phyloP scores from a whole-genome alignment of 2,888 invertebrate genomes.

The Electrophaes corylata region DNA sequence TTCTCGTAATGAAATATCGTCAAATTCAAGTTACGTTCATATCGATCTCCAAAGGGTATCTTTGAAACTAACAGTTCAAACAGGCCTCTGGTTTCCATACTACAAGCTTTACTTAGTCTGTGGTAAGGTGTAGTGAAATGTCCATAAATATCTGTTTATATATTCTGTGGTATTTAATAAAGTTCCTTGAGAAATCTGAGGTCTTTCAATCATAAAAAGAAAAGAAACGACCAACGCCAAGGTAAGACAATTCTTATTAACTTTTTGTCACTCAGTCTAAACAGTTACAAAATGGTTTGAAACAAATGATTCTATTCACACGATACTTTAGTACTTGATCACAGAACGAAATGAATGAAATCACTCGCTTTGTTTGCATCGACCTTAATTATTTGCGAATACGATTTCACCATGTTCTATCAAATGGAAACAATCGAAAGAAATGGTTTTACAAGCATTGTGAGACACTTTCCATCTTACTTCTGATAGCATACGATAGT shows the following conservation, averaged over 20 bases:
- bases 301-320: constrained; percentile 40
- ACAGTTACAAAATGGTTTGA: constrained; percentile 26
- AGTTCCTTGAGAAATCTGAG: too few species aligned
- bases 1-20: too few species aligned
- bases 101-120: too few species aligned
- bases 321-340: constrained; percentile 42
- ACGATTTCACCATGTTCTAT: constrained; percentile 35
- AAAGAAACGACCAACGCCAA: constrained; percentile 22
- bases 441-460: constrained; percentile 22
- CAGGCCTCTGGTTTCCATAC: too few species aligned
- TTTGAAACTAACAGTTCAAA: too few species aligned
- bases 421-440: constrained; percentile 20
- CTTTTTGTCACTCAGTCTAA: constrained; percentile 18
- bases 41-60: too few species aligned
- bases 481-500: neutral
- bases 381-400: constrained; percentile 48
- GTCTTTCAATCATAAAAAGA: neutral
- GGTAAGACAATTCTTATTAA: constrained; percentile 8
- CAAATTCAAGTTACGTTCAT: too few species aligned
- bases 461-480: constrained; percentile 22
- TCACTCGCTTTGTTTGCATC: constrained; percentile 47
- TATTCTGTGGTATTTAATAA: too few species aligned
- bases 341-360: constrained; percentile 44
- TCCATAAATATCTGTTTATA: too few species aligned
- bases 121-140: too few species aligned